Evolutionary conservation across 1,140 invertebrate genomes (phyloP), one percentile per base, ranked within the genome.

Genomic region (Adoxophyes honmai): DNA sequence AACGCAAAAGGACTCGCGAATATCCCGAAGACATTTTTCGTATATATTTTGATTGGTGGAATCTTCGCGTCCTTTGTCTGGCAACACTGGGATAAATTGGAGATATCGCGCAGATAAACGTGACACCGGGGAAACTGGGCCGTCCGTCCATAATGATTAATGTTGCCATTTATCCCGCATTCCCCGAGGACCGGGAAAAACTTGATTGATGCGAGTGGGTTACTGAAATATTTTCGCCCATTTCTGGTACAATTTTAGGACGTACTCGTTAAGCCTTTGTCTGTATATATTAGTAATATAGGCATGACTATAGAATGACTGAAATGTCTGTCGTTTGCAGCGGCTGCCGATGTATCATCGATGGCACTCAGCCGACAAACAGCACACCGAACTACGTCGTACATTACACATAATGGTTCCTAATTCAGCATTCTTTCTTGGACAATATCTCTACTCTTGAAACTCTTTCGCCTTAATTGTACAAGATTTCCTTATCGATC

Each of bases 121-220:
- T 56, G 66, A 68, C 67, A 69, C 70, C 60, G 35, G 51, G 52
- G 59, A 73, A 79, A 79, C 66, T 77, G 57, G 73, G 69, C 39
- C 73, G 72, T 80, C 73, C 70, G 69, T 76, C 78, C 67, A 78
- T 82, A 79, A 81, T 80, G 81, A 86, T 86, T 78, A 83, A 86
- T 82, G 81, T 60, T 68, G 33, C 77, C 78, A 83, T 85, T 81
- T 78, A 80, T 78, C 65, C 63, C 66, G 68, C 70, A 77, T 71
- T 75, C 70, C 64, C 68, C 6, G 42, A 59, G 70, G 75, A 68
- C 57, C 51, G 59, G 66, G 71, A 76, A 75, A 83, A 84, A 85
- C 66, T 80, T 81, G 84, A 85, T 85, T 81, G 84, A 87, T 84
- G 77, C 66, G 63, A 68, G 57, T 48, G 52, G 39, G 60, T 66